Percentiles rank a stretch among this genome's conserved stretches.
phyloP scores from a whole-genome alignment of 2,888 invertebrate genomes.

The Philonicus albiceps region DNA sequence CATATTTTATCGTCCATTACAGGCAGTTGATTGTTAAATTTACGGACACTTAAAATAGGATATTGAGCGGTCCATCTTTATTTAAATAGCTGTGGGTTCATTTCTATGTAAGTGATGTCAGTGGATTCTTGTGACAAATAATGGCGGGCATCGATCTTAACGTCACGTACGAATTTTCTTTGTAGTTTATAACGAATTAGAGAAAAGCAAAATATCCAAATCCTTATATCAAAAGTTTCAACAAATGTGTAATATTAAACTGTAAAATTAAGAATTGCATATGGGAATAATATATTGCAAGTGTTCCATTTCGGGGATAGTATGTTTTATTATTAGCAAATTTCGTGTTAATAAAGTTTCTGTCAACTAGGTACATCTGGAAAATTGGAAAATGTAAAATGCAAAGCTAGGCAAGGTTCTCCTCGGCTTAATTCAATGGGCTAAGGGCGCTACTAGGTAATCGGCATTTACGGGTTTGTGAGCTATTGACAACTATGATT shows the following conservation, averaged over 20 bases:
- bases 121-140: neutral
- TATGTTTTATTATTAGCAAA: neutral
- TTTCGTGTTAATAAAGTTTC: neutral
- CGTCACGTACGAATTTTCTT: neutral
- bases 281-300: neutral
- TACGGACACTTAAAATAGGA: too few species aligned
- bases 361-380: neutral
- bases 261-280: neutral
- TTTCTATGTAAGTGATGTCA: too few species aligned
- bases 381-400: neutral
- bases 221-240: neutral
- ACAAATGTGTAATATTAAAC: neutral
- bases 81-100: too few species aligned
- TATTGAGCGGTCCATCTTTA: too few species aligned
- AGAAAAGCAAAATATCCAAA: neutral
- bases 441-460: neutral
- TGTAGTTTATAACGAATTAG: neutral
- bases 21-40: too few species aligned
- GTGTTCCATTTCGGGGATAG: neutral
- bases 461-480: neutral
- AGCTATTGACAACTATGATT: neutral
- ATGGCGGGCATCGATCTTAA: neutral
- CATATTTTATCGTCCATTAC: too few species aligned
- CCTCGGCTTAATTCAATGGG: neutral
- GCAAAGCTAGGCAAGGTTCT: neutral